phyloP scores from a whole-genome alignment of 2,113 vertebrate species.

The Pterophyllum scalare region DNA sequence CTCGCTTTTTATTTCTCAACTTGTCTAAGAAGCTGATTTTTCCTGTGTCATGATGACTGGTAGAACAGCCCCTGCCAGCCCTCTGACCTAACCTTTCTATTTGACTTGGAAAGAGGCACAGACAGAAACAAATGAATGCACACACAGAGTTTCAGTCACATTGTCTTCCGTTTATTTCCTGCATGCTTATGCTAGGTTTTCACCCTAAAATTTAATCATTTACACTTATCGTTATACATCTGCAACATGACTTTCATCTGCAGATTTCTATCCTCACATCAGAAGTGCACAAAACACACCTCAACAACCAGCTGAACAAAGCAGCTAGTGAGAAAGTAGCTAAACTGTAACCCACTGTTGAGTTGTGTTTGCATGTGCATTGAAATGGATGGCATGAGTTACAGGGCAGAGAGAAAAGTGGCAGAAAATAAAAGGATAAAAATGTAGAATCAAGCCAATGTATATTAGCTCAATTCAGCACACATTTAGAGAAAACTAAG shows the following conservation, averaged over 20 bases:
- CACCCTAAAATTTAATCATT: background rate
- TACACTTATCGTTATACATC: background rate
- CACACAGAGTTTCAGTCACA: background rate
- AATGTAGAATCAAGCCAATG: background rate
- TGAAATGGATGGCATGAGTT: background rate
- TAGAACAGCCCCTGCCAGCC: background rate
- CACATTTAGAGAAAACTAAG: background rate
- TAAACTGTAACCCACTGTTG: background rate
- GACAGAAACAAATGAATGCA: background rate
- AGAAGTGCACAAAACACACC: background rate
- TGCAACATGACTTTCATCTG: background rate
- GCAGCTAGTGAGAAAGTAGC: background rate
- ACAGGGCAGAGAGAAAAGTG: background rate
- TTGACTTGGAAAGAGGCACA: conserved; percentile 18
- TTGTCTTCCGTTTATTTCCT: background rate
- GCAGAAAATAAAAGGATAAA: background rate
- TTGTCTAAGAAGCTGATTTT: conserved; percentile 11
- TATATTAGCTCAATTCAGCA: background rate
- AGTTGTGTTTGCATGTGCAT: background rate
- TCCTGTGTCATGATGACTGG: conserved; percentile 7
- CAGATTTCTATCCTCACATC: background rate
- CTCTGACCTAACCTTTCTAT: conserved; percentile 19
- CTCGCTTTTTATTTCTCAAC: conserved; percentile 38
- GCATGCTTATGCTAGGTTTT: background rate
- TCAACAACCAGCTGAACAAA: background rate